Evolutionary conservation across 1,140 invertebrate species (phyloP).

Genomic region (Lucilia sericata): DNA sequence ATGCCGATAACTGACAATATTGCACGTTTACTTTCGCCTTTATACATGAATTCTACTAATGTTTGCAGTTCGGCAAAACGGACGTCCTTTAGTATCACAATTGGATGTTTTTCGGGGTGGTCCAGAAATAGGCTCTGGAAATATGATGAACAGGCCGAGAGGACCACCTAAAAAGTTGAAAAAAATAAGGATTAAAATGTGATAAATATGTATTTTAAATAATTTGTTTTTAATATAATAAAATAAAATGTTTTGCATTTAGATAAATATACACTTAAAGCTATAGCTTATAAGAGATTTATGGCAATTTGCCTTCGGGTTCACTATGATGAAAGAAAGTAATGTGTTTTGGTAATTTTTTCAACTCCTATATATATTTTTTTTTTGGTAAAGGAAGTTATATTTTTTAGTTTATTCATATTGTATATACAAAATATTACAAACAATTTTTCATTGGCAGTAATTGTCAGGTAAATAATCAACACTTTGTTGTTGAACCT

Average conservation of each 20-base stretch:
- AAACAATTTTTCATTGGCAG: conserved; percentile 39
- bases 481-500: conserved; percentile 30
- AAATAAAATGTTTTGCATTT: neutral
- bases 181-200: neutral
- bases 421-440: conserved; percentile 12
- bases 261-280: conserved; percentile 8
- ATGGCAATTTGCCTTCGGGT: neutral
- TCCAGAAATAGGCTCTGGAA: conserved; percentile 91
- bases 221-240: neutral
- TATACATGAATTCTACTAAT: conserved; percentile 96
- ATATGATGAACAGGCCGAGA: conserved; percentile 94
- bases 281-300: conserved; percentile 25
- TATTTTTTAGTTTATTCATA: neutral
- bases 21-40: conserved; percentile 94
- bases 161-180: conserved; percentile 75
- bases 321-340: conserved; percentile 16
- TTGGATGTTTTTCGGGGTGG: conserved; percentile 90
- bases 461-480: conserved; percentile 42
- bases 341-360: neutral
- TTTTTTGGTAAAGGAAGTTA: conserved; percentile 1
- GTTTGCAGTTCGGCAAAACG: conserved; percentile 89
- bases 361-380: neutral
- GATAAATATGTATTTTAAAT: neutral
- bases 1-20: conserved; percentile 89
- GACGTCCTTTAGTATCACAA: conserved; percentile 94